Percentiles rank a stretch among this genome's conserved stretches.
These are phyloP conservation scores for Pterobdella sp. DNA, from an alignment of 2,888 invertebrate species.

Conservation along the genomic window DNA sequence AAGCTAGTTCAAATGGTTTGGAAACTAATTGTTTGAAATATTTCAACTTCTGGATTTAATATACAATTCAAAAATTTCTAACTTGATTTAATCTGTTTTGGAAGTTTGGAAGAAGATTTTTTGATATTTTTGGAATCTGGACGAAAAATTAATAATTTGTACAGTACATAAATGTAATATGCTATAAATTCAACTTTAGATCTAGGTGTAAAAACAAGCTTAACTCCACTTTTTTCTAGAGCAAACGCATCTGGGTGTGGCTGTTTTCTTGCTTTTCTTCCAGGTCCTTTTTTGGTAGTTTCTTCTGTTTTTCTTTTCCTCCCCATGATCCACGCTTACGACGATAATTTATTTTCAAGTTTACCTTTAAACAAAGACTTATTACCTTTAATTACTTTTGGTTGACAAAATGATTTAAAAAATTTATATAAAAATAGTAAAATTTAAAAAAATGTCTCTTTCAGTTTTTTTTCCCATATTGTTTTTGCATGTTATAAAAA, in stretches of 20 bases:
- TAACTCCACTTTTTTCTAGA: background rate
- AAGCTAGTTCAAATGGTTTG: too few relatives aligned
- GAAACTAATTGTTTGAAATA: background rate
- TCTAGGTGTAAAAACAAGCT: background rate
- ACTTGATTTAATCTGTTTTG: background rate
- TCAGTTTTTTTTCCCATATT: too few relatives aligned
- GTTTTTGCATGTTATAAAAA: too few relatives aligned
- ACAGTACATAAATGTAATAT: background rate
- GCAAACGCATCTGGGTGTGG: slow-evolving; percentile 58
- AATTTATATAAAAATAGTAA: too few relatives aligned
- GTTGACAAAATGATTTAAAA: too few relatives aligned
- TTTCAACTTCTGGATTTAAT: background rate
- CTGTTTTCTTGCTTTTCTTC: slow-evolving; percentile 78
- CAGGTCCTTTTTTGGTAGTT: slow-evolving; percentile 70
- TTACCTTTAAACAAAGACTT: too few relatives aligned
- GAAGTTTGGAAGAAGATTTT: background rate
- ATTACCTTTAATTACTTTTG: too few relatives aligned
- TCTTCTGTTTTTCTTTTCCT: slow-evolving; percentile 43
- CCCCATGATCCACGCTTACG: too few relatives aligned
- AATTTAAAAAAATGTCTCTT: too few relatives aligned
- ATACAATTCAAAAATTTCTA: background rate
- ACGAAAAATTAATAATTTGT: background rate
- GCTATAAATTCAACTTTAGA: background rate
- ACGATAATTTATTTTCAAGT: too few relatives aligned
- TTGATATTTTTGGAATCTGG: background rate